Conservation (phyloP, 1,140 invertebrate genomes). For the Pseudomyrmex cubaensis region DNA sequence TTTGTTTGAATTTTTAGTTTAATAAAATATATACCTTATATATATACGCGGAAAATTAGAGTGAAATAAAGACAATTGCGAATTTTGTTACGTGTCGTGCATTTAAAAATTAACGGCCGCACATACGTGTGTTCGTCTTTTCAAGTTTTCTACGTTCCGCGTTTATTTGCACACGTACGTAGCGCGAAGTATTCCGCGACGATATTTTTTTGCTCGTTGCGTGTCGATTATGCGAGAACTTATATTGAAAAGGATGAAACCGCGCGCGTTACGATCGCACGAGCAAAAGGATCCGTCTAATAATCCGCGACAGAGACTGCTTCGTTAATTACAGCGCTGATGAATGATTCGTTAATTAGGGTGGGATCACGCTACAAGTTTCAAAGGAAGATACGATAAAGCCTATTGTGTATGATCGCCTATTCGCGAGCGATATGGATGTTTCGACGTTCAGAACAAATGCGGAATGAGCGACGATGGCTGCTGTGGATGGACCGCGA, state of each 20-base stretch:
- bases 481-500: constrained; percentile 64
- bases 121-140: not conserved
- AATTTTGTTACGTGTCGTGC: not conserved
- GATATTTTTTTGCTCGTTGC: constrained; percentile 55
- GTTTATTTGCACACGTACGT: not conserved
- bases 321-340: constrained; percentile 83
- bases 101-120: constrained; percentile 14
- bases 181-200: constrained; percentile 9
- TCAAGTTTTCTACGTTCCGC: not conserved
- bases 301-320: constrained; percentile 75
- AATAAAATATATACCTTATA: not conserved
- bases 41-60: not conserved
- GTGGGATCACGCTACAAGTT: constrained; percentile 77
- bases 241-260: constrained; percentile 63
- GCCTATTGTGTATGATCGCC: constrained; percentile 80
- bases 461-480: constrained; percentile 70
- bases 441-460: constrained; percentile 74
- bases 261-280: constrained; percentile 54
- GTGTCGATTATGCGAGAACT: constrained; percentile 30
- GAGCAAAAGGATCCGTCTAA: constrained; percentile 65
- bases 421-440: constrained; percentile 74
- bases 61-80: not conserved
- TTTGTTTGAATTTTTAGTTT: too few species aligned
- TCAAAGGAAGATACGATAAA: constrained; percentile 81
- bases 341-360: constrained; percentile 85